A percentile compares a stretch with the other conserved stretches of the same genome.
phyloP scores from a whole-genome alignment of 2,888 invertebrate species.

The Hermaeophaga mercurialis region DNA sequence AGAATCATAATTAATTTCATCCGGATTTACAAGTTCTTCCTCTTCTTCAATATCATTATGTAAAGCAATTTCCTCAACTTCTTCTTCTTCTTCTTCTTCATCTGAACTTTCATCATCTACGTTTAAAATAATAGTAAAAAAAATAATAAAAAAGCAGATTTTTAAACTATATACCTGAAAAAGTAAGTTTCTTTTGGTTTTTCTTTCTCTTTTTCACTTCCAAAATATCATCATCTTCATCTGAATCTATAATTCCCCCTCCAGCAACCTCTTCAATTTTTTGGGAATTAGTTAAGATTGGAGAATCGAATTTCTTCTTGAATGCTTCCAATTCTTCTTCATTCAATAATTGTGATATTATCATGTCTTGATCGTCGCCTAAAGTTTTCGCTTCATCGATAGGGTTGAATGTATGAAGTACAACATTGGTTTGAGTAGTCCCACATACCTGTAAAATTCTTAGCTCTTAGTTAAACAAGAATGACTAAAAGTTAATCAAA shows the following conservation, averaged over 20 bases:
- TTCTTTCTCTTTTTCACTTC: constrained; percentile 43
- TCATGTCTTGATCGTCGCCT: constrained; percentile 48
- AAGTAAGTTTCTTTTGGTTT: constrained; percentile 56
- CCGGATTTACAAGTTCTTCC: constrained; percentile 40
- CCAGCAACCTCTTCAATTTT: constrained; percentile 39
- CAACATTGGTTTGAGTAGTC: neutral
- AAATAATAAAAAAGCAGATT: neutral
- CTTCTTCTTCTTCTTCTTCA: constrained; percentile 44
- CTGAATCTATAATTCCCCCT: constrained; percentile 45
- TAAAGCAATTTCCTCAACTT: constrained; percentile 52
- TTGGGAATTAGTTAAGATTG: constrained; percentile 34
- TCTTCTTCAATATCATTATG: constrained; percentile 49
- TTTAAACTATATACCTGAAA: constrained; percentile 55
- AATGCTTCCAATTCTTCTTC: constrained; percentile 51
- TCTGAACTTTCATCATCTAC: constrained; percentile 55
- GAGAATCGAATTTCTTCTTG: constrained; percentile 49
- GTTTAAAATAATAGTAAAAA: neutral
- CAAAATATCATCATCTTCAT: constrained; percentile 45
- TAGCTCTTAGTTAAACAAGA: too few relatives aligned
- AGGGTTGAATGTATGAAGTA: constrained; percentile 14
- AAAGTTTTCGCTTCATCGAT: constrained; percentile 29
- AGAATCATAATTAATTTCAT: constrained; percentile 75
- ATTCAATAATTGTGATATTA: constrained; percentile 51
- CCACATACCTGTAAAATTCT: constrained; percentile 18
- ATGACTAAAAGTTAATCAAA: too few relatives aligned